Conservation (phyloP, 2,888 invertebrate genomes). For the Drosophila recens region DNA sequence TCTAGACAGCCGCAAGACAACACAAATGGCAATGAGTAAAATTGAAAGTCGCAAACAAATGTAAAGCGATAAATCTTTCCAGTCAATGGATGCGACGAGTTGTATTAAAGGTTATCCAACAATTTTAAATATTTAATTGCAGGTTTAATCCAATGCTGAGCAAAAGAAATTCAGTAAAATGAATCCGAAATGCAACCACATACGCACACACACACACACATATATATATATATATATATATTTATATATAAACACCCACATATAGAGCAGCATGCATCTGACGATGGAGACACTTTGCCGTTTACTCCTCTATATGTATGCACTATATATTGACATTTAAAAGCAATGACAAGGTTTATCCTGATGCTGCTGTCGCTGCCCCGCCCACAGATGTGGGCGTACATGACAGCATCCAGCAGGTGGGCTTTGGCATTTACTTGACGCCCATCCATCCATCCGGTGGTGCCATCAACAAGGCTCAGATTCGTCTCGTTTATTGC, state of each 20-base stretch:
- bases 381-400: constrained; percentile 57
- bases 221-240: background rate
- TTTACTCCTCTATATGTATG: constrained; percentile 8
- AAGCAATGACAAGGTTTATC: constrained; percentile 69
- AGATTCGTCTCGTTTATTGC: constrained; percentile 30
- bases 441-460: constrained; percentile 61
- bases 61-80: constrained; percentile 16
- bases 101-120: background rate
- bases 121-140: constrained; percentile 25
- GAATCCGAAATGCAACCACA: constrained; percentile 20
- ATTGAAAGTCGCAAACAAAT: constrained; percentile 22
- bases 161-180: constrained; percentile 22
- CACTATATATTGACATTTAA: constrained; percentile 68
- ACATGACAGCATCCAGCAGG: constrained; percentile 71
- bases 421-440: constrained; percentile 68
- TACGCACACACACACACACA: constrained; percentile 11
- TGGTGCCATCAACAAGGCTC: constrained; percentile 25
- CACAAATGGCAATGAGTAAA: constrained; percentile 27
- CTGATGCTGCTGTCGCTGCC: constrained; percentile 38
- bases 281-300: constrained; percentile 26
- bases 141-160: constrained; percentile 34
- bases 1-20: constrained; percentile 64
- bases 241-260: constrained; percentile 3
- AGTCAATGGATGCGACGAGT: background rate
- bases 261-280: constrained; percentile 13